phyloP scores from a whole-genome alignment of 2,113 vertebrate genomes.

The Phalacrocorax aristotelis region DNA sequence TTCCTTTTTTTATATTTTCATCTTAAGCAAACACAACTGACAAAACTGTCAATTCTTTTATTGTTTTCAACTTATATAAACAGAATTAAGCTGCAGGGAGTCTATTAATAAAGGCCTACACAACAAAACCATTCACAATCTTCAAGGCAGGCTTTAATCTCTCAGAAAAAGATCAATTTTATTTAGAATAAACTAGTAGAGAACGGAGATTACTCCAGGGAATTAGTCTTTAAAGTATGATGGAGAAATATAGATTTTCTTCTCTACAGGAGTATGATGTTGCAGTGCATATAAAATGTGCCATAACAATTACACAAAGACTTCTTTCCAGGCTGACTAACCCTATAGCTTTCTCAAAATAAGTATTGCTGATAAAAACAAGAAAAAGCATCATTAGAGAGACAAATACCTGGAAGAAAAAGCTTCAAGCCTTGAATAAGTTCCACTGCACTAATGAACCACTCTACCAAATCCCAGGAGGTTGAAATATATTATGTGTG shows the following conservation, averaged over 20 bases:
- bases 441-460: constrained; percentile 32
- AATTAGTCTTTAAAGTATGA: constrained; percentile 61
- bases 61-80: constrained; percentile 61
- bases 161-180: constrained; percentile 66
- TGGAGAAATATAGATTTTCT: constrained; percentile 68
- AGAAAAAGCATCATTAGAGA: neutral
- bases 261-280: constrained; percentile 11
- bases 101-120: constrained; percentile 63
- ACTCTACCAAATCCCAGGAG: neutral
- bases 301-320: constrained; percentile 46
- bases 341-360: neutral
- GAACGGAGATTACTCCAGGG: constrained; percentile 62
- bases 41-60: constrained; percentile 48
- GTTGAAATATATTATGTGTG: neutral
- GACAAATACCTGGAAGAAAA: constrained; percentile 18
- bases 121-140: constrained; percentile 37
- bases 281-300: constrained; percentile 26
- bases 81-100: constrained; percentile 59
- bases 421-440: neutral
- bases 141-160: constrained; percentile 68
- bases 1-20: neutral
- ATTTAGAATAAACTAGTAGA: constrained; percentile 67
- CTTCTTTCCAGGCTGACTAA: constrained; percentile 2
- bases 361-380: neutral
- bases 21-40: constrained; percentile 23